Percentiles rank a stretch among this genome's conserved stretches.
Conservation (phyloP, 2,113 vertebrate genomes). For the Tyto alba region DNA sequence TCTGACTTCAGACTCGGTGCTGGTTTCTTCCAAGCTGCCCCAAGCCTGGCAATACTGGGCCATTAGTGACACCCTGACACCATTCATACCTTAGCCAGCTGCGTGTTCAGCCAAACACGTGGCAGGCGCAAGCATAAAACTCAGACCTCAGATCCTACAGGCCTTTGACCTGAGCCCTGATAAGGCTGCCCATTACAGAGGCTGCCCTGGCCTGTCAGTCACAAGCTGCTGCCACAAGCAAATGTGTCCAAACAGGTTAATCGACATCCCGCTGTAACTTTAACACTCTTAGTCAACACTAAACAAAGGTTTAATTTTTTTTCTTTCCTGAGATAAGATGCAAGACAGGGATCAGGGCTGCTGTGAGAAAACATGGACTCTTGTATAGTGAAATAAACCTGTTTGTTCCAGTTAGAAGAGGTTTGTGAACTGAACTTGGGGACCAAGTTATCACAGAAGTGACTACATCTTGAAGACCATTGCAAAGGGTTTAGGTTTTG, state of each 20-base stretch:
- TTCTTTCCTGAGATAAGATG: background rate
- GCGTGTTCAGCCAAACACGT: rapidly evolving
- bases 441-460: background rate
- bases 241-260: background rate
- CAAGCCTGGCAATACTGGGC: background rate
- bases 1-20: background rate
- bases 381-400: background rate
- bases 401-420: background rate
- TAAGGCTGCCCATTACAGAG: background rate
- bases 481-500: background rate
- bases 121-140: background rate
- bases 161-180: background rate
- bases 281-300: background rate
- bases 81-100: background rate
- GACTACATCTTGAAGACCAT: background rate
- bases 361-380: background rate
- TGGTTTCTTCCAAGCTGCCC: background rate
- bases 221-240: background rate
- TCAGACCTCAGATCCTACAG: background rate
- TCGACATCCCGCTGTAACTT: background rate
- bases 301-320: background rate
- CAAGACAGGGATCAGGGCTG: background rate
- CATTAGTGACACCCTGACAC: background rate
- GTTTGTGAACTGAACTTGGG: background rate
- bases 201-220: background rate